Conservation (phyloP, 2,888 invertebrate species). For the Drosophila dives region DNA sequence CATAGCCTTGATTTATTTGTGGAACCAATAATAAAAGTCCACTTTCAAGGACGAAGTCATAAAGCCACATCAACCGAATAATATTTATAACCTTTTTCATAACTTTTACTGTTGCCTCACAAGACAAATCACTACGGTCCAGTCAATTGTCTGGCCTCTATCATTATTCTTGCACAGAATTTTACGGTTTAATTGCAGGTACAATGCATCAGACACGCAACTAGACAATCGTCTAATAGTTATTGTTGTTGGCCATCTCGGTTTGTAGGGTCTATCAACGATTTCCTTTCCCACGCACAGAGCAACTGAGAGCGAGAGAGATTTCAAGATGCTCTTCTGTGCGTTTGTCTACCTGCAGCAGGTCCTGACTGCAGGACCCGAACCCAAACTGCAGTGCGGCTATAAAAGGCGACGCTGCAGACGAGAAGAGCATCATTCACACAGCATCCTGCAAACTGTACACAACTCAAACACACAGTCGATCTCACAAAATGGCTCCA, state of each 20-base stretch:
- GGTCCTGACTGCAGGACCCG: conserved; percentile 61
- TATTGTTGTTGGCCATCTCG: conserved; percentile 30
- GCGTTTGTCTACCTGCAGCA: conserved; percentile 64
- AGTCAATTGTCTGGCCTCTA: conserved; percentile 42
- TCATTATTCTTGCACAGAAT: conserved; percentile 55
- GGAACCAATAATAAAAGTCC: neutral
- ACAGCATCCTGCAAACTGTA: conserved; percentile 70
- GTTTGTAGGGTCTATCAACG: conserved; percentile 47
- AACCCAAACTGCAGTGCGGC: conserved; percentile 26
- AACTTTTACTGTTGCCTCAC: conserved; percentile 15
- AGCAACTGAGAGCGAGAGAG: conserved; percentile 43
- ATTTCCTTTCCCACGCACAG: conserved; percentile 78
- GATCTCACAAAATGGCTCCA: conserved; percentile 64
- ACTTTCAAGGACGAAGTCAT: conserved; percentile 6
- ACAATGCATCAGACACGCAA: conserved; percentile 66
- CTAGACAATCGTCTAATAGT: conserved; percentile 62
- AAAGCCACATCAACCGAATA: conserved; percentile 27
- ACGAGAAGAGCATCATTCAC: conserved; percentile 69
- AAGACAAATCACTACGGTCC: conserved; percentile 46
- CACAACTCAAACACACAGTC: conserved; percentile 49
- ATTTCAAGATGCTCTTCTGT: conserved; percentile 57
- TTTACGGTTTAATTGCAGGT: conserved; percentile 77
- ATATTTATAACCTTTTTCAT: conserved; percentile 21
- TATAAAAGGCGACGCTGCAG: conserved; percentile 68
- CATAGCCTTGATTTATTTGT: neutral